Evolutionary conservation across 2,797 vertebrate species (phyloP).

Genomic region (Clarias laeviceps): DNA sequence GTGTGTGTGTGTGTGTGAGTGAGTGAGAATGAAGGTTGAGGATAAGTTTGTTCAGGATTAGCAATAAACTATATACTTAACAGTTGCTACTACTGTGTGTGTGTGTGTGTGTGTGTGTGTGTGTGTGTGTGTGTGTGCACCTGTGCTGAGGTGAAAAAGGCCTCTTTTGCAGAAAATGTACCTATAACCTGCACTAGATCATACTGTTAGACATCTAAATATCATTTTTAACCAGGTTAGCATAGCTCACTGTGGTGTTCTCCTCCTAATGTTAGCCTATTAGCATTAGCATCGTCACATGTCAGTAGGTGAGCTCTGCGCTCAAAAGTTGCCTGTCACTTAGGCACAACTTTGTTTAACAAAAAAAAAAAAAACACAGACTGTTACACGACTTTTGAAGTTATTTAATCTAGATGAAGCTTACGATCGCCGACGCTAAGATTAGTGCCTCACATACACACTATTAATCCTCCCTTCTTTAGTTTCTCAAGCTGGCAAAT

Average conservation of each 20-base stretch:
- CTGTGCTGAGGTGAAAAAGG: slow-evolving; percentile 46
- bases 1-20: background rate
- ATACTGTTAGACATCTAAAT: slow-evolving; percentile 54
- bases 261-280: slow-evolving; percentile 23
- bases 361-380: slow-evolving; percentile 54
- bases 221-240: slow-evolving; percentile 28
- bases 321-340: slow-evolving; percentile 35
- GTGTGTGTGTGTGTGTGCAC: slow-evolving; percentile 5
- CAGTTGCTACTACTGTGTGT: slow-evolving; percentile 58
- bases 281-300: slow-evolving; percentile 33
- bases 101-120: slow-evolving; percentile 8
- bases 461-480: slow-evolving; percentile 44
- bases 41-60: slow-evolving; percentile 63
- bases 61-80: slow-evolving; percentile 75
- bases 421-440: slow-evolving; percentile 40
- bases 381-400: slow-evolving; percentile 64
- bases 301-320: slow-evolving; percentile 44
- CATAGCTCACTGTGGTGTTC: slow-evolving; percentile 38
- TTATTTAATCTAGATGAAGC: slow-evolving; percentile 57
- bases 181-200: slow-evolving; percentile 54
- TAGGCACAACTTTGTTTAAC: slow-evolving; percentile 49
- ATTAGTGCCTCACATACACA: slow-evolving; percentile 54
- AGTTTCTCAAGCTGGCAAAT: slow-evolving; percentile 32
- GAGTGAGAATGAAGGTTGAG: background rate
- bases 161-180: slow-evolving; percentile 54